Evolutionary conservation across 2,888 invertebrate genomes (phyloP).

Genomic region (Hedychridium roseum): DNA sequence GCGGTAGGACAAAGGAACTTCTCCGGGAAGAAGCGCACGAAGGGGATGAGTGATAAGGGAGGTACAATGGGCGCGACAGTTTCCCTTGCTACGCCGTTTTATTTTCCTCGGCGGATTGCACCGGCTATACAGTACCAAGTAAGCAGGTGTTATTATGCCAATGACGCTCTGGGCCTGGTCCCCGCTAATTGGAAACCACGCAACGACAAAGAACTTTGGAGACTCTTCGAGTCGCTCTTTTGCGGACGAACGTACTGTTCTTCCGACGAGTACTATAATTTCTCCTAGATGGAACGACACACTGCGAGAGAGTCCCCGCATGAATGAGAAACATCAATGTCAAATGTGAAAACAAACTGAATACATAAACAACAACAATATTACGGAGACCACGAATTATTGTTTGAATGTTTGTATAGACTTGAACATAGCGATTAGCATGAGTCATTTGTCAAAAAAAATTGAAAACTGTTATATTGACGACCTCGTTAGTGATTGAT

Average conservation of each 20-base stretch:
- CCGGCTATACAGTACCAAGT: neutral
- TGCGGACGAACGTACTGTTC: neutral
- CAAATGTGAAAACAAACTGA: too few relatives aligned
- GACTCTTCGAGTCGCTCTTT: neutral
- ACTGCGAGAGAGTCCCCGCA: too few relatives aligned
- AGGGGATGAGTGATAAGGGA: constrained; percentile 16
- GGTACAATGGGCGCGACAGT: constrained; percentile 15
- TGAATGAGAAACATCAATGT: too few relatives aligned
- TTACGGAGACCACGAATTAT: neutral
- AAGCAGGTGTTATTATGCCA: constrained; percentile 8
- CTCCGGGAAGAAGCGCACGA: constrained; percentile 3
- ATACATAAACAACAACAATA: neutral
- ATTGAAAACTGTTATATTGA: too few relatives aligned
- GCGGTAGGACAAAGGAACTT: constrained; percentile 4
- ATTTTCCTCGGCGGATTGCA: constrained; percentile 6
- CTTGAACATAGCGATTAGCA: too few relatives aligned
- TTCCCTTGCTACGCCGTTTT: constrained; percentile 6
- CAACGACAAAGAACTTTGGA: constrained; percentile 13
- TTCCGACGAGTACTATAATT: too few relatives aligned
- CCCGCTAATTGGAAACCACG: constrained; percentile 17
- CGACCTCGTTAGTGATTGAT: too few relatives aligned
- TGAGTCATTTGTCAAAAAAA: too few relatives aligned
- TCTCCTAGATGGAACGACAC: too few relatives aligned
- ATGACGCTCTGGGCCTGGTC: constrained; percentile 16
- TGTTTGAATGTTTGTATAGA: too few relatives aligned